Percentiles rank a stretch among this genome's conserved stretches.
phyloP scores from a whole-genome alignment of 1,140 invertebrate genomes.

The Delia radicum region DNA sequence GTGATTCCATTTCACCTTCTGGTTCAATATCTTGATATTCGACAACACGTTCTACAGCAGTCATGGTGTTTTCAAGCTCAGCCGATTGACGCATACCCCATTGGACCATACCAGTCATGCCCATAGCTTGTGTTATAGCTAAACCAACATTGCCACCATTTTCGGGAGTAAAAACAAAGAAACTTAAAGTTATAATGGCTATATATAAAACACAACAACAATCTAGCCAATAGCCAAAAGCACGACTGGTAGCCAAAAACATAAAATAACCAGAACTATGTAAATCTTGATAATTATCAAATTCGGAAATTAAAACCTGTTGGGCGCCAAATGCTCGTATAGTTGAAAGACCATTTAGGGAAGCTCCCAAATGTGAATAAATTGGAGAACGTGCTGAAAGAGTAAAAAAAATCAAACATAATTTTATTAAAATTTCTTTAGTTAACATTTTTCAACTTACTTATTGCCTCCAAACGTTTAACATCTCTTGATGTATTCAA shows the following conservation, averaged over 20 bases:
- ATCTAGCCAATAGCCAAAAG: conserved; percentile 78
- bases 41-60: conserved; percentile 75
- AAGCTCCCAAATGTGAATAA: conserved; percentile 84
- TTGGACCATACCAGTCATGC: conserved; percentile 80
- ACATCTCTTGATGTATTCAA: conserved; percentile 79
- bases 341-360: conserved; percentile 84
- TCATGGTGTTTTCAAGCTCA: conserved; percentile 82
- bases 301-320: conserved; percentile 75
- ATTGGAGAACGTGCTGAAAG: conserved; percentile 74
- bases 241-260: conserved; percentile 65
- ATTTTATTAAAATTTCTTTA: neutral
- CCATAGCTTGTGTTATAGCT: conserved; percentile 78
- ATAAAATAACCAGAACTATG: conserved; percentile 68
- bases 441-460: conserved; percentile 66
- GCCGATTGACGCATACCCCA: conserved; percentile 82
- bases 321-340: conserved; percentile 83
- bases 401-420: neutral
- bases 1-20: conserved; percentile 68
- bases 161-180: conserved; percentile 64
- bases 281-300: conserved; percentile 75
- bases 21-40: conserved; percentile 71
- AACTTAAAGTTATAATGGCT: conserved; percentile 67
- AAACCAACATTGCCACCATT: conserved; percentile 75
- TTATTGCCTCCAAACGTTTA: conserved; percentile 85
- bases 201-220: conserved; percentile 74